Evolutionary conservation across 2,113 vertebrate genomes (phyloP).

Genomic region (Rana temporaria): DNA sequence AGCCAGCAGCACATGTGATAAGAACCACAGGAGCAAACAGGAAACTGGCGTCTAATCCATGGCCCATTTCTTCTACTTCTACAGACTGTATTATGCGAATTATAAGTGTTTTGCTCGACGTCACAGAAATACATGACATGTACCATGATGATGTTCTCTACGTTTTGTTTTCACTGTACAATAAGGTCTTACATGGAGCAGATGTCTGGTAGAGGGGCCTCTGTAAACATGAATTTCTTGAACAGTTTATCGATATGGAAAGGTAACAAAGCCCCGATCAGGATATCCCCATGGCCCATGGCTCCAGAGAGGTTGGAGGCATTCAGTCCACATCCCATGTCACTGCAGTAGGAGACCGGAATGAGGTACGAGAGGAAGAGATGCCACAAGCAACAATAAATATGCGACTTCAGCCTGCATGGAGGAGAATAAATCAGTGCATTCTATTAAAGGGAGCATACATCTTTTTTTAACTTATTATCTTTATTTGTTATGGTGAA

Average conservation of each 20-base stretch:
- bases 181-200: conserved; percentile 22
- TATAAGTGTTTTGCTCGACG: too few relatives aligned
- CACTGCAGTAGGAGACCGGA: not conserved
- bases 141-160: too few relatives aligned
- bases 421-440: not conserved
- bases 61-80: too few relatives aligned
- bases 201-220: not conserved
- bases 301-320: not conserved
- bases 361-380: conserved; percentile 4
- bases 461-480: too few relatives aligned
- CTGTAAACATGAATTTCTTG: conserved; percentile 16
- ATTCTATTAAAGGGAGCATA: not conserved
- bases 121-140: too few relatives aligned
- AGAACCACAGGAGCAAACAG: too few relatives aligned
- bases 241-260: conserved; percentile 6
- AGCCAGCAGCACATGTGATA: too few relatives aligned
- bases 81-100: too few relatives aligned
- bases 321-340: not conserved
- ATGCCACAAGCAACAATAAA: conserved; percentile 32
- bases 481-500: too few relatives aligned
- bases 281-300: not conserved
- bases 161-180: not conserved
- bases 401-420: not conserved
- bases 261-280: conserved; percentile 32
- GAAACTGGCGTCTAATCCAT: too few relatives aligned